Conservation (phyloP, 2,888 invertebrate species). For the Noctua janthe region DNA sequence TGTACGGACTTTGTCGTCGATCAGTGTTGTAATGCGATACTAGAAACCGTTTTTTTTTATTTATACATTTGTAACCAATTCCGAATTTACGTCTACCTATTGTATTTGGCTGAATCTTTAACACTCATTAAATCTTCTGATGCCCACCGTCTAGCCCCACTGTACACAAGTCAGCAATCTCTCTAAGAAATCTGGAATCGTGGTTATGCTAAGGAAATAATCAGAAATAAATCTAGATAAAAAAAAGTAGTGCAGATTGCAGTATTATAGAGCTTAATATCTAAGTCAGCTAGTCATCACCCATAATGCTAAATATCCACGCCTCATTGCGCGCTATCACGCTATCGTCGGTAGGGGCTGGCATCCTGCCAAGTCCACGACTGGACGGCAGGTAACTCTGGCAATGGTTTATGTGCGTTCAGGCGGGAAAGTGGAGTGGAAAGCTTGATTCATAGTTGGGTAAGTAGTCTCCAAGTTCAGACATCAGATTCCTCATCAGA, state of each 20-base stretch:
- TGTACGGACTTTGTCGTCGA: background rate
- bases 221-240: background rate
- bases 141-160: background rate
- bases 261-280: slow-evolving; percentile 30
- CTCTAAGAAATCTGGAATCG: background rate
- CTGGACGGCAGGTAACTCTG: slow-evolving; percentile 67
- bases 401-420: slow-evolving; percentile 47
- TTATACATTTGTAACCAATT: background rate
- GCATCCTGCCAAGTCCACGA: slow-evolving; percentile 62
- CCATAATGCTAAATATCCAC: slow-evolving; percentile 63
- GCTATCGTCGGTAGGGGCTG: slow-evolving; percentile 59
- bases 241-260: background rate
- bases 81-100: background rate
- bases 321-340: slow-evolving; percentile 67
- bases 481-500: background rate
- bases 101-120: background rate
- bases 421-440: slow-evolving; percentile 33
- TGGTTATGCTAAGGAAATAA: background rate
- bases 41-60: background rate
- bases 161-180: background rate
- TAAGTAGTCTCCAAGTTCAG: background rate
- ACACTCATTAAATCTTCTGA: background rate
- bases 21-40: background rate
- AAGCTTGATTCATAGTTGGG: background rate
- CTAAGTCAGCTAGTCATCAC: slow-evolving; percentile 58